Conservation (phyloP, 2,888 invertebrate genomes). For the Gastrophysa polygoni region DNA sequence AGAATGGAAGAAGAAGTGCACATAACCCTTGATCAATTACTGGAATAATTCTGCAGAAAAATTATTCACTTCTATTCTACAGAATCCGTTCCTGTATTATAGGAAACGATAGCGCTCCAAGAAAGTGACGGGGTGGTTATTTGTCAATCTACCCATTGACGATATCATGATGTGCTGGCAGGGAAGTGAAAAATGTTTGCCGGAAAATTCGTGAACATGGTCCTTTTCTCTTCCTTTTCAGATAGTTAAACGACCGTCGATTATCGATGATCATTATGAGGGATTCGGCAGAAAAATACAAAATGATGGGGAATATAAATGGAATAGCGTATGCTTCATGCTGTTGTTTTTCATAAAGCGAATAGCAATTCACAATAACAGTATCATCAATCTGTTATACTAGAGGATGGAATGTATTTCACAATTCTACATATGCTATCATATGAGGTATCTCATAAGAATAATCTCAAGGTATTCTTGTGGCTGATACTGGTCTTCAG, state of each 20-base stretch:
- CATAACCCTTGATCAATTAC: too few relatives aligned
- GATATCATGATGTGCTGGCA: slow-evolving; percentile 8
- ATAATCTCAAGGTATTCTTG: too few relatives aligned
- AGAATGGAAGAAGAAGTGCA: too few relatives aligned
- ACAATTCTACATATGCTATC: too few relatives aligned
- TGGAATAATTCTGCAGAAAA: too few relatives aligned
- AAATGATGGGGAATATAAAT: not conserved
- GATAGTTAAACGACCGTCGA: not conserved
- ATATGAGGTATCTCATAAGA: too few relatives aligned
- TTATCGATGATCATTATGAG: slow-evolving; percentile 5
- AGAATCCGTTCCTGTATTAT: not conserved
- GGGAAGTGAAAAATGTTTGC: slow-evolving; percentile 4
- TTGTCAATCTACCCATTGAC: slow-evolving; percentile 20
- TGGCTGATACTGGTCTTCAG: too few relatives aligned
- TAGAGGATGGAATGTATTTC: too few relatives aligned
- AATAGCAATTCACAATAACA: too few relatives aligned
- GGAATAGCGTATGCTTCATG: not conserved
- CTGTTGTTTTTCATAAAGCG: too few relatives aligned
- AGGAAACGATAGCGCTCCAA: not conserved
- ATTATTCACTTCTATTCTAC: too few relatives aligned
- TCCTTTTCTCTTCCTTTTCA: not conserved
- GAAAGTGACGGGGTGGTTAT: slow-evolving; percentile 19
- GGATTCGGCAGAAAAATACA: not conserved
- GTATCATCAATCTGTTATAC: too few relatives aligned
- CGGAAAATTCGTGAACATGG: not conserved